These are phyloP conservation scores for Ectemnius cavifrons DNA, from an alignment of 2,888 invertebrate genomes.

Conservation along the genomic window DNA sequence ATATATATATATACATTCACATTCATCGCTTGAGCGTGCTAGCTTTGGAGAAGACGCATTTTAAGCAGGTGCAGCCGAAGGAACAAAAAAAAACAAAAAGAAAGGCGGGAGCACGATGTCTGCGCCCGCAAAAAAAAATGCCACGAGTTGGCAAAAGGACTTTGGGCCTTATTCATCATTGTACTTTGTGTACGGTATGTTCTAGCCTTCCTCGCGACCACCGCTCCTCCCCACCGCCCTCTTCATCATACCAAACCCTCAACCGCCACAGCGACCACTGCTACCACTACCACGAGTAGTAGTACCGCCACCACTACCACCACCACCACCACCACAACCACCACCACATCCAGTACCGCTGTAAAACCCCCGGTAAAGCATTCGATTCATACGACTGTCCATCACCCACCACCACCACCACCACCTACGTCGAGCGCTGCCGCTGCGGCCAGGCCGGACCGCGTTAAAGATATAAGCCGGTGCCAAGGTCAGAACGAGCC, in stretches of 20 bases:
- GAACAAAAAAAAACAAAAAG: not conserved
- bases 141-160: constrained; percentile 23
- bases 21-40: too few species aligned
- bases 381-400: constrained; percentile 69
- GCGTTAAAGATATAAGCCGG: constrained; percentile 68
- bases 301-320: constrained; percentile 50
- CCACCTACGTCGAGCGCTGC: constrained; percentile 65
- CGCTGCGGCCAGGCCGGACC: constrained; percentile 74
- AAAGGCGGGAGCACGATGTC: not conserved
- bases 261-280: constrained; percentile 38
- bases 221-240: constrained; percentile 83
- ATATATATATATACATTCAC: too few species aligned
- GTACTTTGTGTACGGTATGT: constrained; percentile 73
- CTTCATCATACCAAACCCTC: constrained; percentile 75
- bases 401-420: constrained; percentile 57
- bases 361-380: constrained; percentile 72
- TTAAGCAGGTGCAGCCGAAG: constrained; percentile 31
- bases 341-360: constrained; percentile 58
- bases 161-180: constrained; percentile 63
- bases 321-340: constrained; percentile 60
- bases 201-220: constrained; percentile 88
- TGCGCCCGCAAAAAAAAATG: too few species aligned
- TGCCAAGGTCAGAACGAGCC: constrained; percentile 63
- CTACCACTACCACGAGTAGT: constrained; percentile 45
- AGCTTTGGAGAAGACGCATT: constrained; percentile 12